Percentiles rank a stretch among this genome's conserved stretches.
These are phyloP conservation scores for Amitus sp. DNA, from an alignment of 2,888 invertebrate genomes.

Conservation along the genomic window DNA sequence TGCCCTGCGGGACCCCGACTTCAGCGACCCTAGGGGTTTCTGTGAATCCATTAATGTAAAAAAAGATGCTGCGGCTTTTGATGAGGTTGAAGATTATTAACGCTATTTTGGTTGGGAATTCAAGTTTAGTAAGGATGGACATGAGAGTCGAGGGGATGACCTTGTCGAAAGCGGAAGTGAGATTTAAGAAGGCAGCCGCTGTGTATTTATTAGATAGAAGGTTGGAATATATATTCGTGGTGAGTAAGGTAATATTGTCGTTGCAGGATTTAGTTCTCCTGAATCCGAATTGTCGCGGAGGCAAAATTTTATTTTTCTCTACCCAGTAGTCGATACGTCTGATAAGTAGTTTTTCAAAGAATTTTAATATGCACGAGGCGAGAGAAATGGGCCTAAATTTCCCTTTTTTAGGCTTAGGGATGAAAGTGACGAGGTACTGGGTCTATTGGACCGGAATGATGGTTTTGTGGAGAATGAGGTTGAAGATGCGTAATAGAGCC, in stretches of 20 bases:
- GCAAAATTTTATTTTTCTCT: slow-evolving; percentile 17
- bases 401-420: slow-evolving; percentile 12
- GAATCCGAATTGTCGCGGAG: slow-evolving; percentile 23
- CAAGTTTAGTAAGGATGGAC: neutral
- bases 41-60: neutral
- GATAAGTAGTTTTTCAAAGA: slow-evolving; percentile 30
- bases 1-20: slow-evolving; percentile 11
- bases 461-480: neutral
- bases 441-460: slow-evolving; percentile 10
- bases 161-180: neutral
- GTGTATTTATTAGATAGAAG: neutral
- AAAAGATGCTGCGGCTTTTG: neutral
- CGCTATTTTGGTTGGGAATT: neutral
- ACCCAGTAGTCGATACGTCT: slow-evolving; percentile 28
- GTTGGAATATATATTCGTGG: neutral
- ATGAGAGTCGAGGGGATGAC: neutral
- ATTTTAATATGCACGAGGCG: slow-evolving; percentile 28
- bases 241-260: neutral
- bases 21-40: neutral
- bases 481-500: neutral
- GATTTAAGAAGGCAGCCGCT: neutral
- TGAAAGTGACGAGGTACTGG: slow-evolving; percentile 9
- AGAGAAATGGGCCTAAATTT: slow-evolving; percentile 27
- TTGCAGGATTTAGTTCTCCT: slow-evolving; percentile 15
- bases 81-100: neutral